Conservation (phyloP, 2,888 invertebrate species). For the Dryocosmus kuriphilus region DNA sequence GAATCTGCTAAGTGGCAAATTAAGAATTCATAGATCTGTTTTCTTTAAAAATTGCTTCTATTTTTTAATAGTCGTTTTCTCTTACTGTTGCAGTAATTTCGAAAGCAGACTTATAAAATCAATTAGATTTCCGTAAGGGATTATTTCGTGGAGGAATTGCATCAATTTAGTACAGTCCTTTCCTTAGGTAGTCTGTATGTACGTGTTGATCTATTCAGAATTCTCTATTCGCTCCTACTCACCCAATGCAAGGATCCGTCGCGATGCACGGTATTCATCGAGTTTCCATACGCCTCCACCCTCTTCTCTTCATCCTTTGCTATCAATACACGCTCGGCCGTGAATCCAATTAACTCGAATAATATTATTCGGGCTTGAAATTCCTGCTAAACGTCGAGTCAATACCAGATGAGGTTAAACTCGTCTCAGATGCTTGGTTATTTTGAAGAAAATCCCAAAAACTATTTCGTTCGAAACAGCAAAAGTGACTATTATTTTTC, state of each 20-base stretch:
- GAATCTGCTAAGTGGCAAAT: no score
- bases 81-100: background rate
- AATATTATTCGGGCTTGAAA: conserved; percentile 67
- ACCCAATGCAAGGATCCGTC: conserved; percentile 46
- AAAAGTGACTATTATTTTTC: no score
- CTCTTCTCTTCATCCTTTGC: conserved; percentile 49
- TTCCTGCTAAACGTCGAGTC: conserved; percentile 62
- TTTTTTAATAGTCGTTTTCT: background rate
- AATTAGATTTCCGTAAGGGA: background rate
- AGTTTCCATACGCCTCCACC: conserved; percentile 14
- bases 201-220: conserved; percentile 18
- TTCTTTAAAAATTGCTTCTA: no score
- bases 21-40: no score
- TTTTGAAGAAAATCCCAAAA: background rate
- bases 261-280: conserved; percentile 30
- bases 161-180: conserved; percentile 33
- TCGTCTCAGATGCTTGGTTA: conserved; percentile 8
- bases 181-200: background rate
- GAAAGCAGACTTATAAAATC: conserved; percentile 6
- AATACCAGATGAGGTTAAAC: conserved; percentile 52
- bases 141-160: background rate
- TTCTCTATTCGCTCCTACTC: conserved; percentile 44
- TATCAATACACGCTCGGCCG: conserved; percentile 58
- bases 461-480: no score
- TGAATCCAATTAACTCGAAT: conserved; percentile 68